Evolutionary conservation across 2,797 vertebrate species (phyloP).

Genomic region (Hemibagrus guttatus): DNA sequence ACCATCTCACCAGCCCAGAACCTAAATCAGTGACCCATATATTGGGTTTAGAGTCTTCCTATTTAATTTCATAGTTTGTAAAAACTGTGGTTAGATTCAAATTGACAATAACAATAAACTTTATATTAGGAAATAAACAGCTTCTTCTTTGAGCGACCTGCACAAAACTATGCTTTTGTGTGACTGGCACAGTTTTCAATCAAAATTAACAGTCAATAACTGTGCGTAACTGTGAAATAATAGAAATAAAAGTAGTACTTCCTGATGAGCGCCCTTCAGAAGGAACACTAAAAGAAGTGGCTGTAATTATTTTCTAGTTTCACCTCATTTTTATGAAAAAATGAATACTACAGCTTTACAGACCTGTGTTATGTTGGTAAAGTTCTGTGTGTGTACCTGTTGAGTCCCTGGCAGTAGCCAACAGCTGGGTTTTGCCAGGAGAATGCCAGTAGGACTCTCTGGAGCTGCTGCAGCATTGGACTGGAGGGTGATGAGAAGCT

Average conservation of each 20-base stretch:
- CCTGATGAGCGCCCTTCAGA: too few species aligned
- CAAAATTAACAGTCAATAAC: background rate
- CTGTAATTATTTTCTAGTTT: background rate
- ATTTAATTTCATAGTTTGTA: background rate
- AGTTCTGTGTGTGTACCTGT: conserved; percentile 37
- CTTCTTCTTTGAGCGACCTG: background rate
- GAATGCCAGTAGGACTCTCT: conserved; percentile 87
- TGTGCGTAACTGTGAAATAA: background rate
- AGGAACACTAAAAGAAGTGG: background rate
- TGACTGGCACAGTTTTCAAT: background rate
- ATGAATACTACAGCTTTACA: background rate
- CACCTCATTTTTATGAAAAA: background rate
- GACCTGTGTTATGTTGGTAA: background rate
- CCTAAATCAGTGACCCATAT: too few species aligned
- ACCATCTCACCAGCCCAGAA: background rate
- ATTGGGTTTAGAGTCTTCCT: background rate
- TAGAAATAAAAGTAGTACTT: background rate
- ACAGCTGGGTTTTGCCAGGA: conserved; percentile 88
- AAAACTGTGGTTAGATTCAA: background rate
- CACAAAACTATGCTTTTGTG: background rate
- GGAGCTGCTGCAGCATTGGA: conserved; percentile 82
- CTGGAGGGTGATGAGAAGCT: conserved; percentile 86
- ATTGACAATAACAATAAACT: background rate
- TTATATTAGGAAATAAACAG: background rate
- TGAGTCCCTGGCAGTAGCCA: conserved; percentile 49